Base-by-base conservation (phyloP, 2,113 vertebrate species). In the Marmota monax region DNA sequence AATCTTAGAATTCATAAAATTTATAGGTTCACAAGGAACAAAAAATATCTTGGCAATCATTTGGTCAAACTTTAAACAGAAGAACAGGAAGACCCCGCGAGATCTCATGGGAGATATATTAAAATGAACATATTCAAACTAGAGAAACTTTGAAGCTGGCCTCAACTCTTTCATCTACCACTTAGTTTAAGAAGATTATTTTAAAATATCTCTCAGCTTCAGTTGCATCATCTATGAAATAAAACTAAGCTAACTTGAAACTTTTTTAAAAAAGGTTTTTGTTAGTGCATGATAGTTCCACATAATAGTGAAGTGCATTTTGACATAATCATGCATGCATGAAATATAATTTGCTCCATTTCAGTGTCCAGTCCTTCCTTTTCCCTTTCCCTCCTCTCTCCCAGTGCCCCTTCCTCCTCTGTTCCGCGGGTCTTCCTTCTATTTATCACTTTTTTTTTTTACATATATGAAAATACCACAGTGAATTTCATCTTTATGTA, bases 1-100 rank as follows among this genome's bases (percentile, higher is more conserved):
- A 74, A 63, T 79, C 53, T 93, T 84, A 93, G 32, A 90, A 88
- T 84, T 82, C 58, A 73, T 37, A 93, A 53, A 74, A 73, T 3
- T 56, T 80, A n/a, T 8, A 67, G 23, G 39, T 63, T 67, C 58
- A 89, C 18, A 72, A 72, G 51, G 6, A 51, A 42, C 58, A 18
- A n/a, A 70, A 74, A 74, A 91, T 67, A 69, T 80, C 56, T 70
- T 70, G 20, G 42, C 63, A 83, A 51, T 48, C 9, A 53, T 32
- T 56, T 25, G 63, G 61, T 20, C n/a, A 53, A 94, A 13, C 11
- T 74, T 91, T 74, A 83, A 67, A 86, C 3, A 76, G 10, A 84
- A 93, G 61, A 45, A 45, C 29, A 1, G 27, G 5, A n/a, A 87
- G 37, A 63, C 8, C 34, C 53, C 56, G 16, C 6, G 88, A 70